phyloP scores from a whole-genome alignment of 2,888 invertebrate species.

The Chalcosyrphus nemorum region DNA sequence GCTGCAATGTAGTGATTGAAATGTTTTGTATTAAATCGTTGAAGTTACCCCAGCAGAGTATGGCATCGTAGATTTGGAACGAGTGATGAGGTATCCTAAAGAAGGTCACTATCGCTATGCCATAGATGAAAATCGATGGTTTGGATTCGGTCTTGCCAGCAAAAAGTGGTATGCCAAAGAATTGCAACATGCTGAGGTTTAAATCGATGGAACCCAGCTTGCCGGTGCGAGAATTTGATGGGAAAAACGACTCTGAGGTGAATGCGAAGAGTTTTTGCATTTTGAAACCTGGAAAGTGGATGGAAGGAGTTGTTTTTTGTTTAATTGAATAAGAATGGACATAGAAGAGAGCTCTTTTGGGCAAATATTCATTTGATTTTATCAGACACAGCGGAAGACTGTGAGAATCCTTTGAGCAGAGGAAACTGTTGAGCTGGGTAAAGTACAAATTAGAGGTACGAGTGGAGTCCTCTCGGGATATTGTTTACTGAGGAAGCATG shows the following conservation, averaged over 20 bases:
- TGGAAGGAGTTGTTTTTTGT: no score
- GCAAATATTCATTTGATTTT: no score
- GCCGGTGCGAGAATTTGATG: slow-evolving; percentile 75
- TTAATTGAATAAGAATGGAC: no score
- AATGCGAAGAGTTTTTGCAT: not conserved
- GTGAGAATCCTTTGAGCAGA: no score
- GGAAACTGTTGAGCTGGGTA: no score
- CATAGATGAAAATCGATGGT: slow-evolving; percentile 45
- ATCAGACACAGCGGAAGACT: no score
- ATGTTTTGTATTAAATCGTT: slow-evolving; percentile 74
- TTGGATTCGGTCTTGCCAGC: slow-evolving; percentile 74
- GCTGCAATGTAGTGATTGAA: slow-evolving; percentile 71
- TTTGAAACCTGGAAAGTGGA: not conserved
- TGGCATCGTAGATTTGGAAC: slow-evolving; percentile 73
- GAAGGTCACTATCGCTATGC: slow-evolving; percentile 43
- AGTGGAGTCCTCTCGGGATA: no score
- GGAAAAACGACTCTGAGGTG: slow-evolving; percentile 36
- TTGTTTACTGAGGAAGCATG: no score
- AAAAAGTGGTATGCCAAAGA: slow-evolving; percentile 75
- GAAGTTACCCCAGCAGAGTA: slow-evolving; percentile 63
- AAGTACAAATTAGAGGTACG: no score
- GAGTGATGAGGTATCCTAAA: slow-evolving; percentile 65
- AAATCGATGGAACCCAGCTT: slow-evolving; percentile 76
- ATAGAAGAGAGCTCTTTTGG: no score
- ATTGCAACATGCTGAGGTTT: slow-evolving; percentile 75